Evolutionary conservation across 2,797 vertebrate species (phyloP), one percentile per base, ranked within the genome.

Genomic region (Falco columbarius): DNA sequence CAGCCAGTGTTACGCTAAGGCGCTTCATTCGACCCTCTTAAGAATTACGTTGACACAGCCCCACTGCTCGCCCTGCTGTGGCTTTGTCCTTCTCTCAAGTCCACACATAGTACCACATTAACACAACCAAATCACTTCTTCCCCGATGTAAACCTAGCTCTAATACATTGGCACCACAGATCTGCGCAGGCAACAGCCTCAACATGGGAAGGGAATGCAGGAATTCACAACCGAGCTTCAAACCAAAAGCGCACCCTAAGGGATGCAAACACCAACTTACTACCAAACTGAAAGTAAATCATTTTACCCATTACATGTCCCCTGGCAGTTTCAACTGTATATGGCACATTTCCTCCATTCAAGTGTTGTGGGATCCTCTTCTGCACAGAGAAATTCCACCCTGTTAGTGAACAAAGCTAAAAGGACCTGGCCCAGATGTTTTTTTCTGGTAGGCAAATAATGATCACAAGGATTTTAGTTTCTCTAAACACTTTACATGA

Each of bases 281-380:
- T 14, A 49, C 54, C 76, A 51, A 86, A 72, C 17, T 58, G 73
- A 85, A 81, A 34, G 10, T 0, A 73, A 68, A 63, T 7, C 2
- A 11, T 76, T 63, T 55, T 15, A 51, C 6, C 30, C 9, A 0
- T 19, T 40, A 38, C 30, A 70, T 68, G 70, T 73, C 32, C 49
- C 62, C n/a, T 11, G 30, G 14, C 56, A 38, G 59, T 77, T 74
- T 34, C 21, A 7, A 14, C 9, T 15, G 36, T 7, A 14, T 4
- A 14, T 0, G 8, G 55, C 27, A 38, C 0, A 2, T 32, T 58
- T 66, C 19, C 46, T 44, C 54, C 2, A 0, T 5, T 20, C 44
- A 15, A 26, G 46, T 10, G 20, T 10, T 40, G 61, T 20, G 51
- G 34, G 55, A 81, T 62, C 27, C 61, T 52, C 66, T 65, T 58